Conservation (phyloP, 2,113 vertebrate genomes). For the Nibea coibor region DNA sequence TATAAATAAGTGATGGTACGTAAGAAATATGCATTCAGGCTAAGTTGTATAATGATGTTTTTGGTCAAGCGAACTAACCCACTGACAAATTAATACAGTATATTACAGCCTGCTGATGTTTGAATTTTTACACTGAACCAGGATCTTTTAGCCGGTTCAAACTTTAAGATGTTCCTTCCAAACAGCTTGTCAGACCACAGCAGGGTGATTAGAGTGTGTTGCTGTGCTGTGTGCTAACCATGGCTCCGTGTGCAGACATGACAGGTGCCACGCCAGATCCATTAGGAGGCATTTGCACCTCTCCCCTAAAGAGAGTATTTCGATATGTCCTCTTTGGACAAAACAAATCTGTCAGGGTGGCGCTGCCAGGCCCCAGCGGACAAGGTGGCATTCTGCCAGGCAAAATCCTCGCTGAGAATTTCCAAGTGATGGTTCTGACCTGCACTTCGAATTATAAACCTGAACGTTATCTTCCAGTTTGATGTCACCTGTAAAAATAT, state of each 20-base stretch:
- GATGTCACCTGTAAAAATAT: neutral
- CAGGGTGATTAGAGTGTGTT: slow-evolving; percentile 35
- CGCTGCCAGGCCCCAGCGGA: slow-evolving; percentile 35
- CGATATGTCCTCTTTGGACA: slow-evolving; percentile 52
- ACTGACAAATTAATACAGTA: slow-evolving; percentile 42
- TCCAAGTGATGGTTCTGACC: neutral
- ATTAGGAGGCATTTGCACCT: slow-evolving; percentile 63
- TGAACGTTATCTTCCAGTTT: neutral
- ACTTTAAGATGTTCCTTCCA: slow-evolving; percentile 18
- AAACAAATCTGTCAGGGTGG: slow-evolving; percentile 49
- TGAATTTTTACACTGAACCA: neutral
- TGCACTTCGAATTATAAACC: neutral
- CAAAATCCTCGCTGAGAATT: neutral
- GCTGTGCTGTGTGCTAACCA: slow-evolving; percentile 32
- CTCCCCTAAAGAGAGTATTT: slow-evolving; percentile 46
- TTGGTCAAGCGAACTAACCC: slow-evolving; percentile 50
- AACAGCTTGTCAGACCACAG: slow-evolving; percentile 42
- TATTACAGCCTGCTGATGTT: slow-evolving; percentile 41
- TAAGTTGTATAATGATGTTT: slow-evolving; percentile 72
- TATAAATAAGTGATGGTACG: slow-evolving; percentile 82
- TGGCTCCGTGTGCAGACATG: slow-evolving; percentile 38
- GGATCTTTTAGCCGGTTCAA: slow-evolving; percentile 15
- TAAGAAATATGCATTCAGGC: slow-evolving; percentile 72
- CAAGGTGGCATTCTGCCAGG: neutral
- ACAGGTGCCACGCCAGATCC: slow-evolving; percentile 49